Percentiles rank a stretch among this genome's conserved stretches.
Evolutionary conservation across 64 coral and sea anemone genomes (phyloP).

Genomic region (Actinia equina): DNA sequence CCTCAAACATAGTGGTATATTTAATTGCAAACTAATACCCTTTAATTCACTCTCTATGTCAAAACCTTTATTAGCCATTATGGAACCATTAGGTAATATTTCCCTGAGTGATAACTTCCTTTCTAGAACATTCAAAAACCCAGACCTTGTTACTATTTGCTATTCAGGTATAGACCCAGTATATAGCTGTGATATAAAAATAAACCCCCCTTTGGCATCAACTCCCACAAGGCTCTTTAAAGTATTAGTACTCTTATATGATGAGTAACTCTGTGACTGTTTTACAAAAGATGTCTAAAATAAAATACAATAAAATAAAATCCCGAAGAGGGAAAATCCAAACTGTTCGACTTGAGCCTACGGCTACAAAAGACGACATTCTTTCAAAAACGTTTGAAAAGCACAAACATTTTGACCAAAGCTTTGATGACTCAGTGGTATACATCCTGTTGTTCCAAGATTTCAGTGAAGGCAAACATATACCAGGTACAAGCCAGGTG

Average conservation of each 20-base stretch:
- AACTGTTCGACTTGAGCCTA: no score
- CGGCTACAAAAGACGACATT: no score
- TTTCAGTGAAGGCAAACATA: no score
- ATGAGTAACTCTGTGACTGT: conserved; percentile 43
- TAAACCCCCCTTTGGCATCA: conserved; percentile 49
- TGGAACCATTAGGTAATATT: conserved; percentile 30
- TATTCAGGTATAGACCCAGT: conserved; percentile 29
- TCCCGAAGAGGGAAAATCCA: no score
- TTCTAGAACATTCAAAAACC: conserved; percentile 15
- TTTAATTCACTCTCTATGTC: conserved; percentile 30
- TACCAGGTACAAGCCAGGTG: no score
- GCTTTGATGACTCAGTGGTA: no score
- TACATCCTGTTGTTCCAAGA: no score
- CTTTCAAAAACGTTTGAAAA: no score
- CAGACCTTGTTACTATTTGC: conserved; percentile 39
- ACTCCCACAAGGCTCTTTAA: conserved; percentile 49
- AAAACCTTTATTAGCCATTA: conserved; percentile 64
- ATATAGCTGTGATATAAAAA: conserved; percentile 52
- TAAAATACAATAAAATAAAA: no score
- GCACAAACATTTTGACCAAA: no score
- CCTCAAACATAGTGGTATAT: conserved; percentile 23
- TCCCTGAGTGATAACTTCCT: conserved; percentile 8
- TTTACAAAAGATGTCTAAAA: conserved; percentile 14
- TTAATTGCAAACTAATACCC: neutral
- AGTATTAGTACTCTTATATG: conserved; percentile 46